Percentiles rank a stretch among this genome's conserved stretches.
These are phyloP conservation scores for Andrena haemorrhoa DNA, from an alignment of 2,888 invertebrate species.

Conservation along the genomic window DNA sequence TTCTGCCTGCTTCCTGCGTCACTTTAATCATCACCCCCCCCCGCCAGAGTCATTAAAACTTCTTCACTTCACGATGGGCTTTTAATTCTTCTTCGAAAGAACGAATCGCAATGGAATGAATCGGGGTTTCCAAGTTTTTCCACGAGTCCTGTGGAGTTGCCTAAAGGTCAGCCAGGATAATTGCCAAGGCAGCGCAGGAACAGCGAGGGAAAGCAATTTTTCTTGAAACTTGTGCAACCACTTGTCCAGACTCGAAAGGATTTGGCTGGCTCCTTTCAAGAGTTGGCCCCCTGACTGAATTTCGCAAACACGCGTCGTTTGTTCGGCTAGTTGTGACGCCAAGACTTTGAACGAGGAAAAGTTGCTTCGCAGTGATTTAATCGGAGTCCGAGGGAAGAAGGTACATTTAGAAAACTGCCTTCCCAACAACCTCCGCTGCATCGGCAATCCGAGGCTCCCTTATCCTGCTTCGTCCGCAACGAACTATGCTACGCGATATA, in stretches of 20 bases:
- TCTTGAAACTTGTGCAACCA: background rate
- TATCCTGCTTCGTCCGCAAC: conserved; percentile 61
- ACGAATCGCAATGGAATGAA: background rate
- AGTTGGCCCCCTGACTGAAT: conserved; percentile 10
- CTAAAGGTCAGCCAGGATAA: conserved; percentile 8
- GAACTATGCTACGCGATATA: conserved; percentile 42
- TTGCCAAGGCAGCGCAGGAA: background rate
- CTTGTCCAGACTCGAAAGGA: background rate
- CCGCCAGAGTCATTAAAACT: background rate
- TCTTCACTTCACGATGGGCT: background rate
- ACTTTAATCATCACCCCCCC: conserved; percentile 9
- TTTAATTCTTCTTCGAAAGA: background rate
- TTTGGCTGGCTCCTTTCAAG: conserved; percentile 9
- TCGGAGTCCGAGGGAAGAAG: conserved; percentile 15
- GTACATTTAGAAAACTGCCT: conserved; percentile 57
- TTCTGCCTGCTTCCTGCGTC: conserved; percentile 27
- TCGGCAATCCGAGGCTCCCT: conserved; percentile 49
- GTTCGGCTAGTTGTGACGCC: conserved; percentile 9
- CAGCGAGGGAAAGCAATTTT: background rate
- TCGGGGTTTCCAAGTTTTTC: background rate
- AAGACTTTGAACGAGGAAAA: background rate
- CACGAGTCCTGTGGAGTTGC: background rate
- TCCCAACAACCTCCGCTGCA: conserved; percentile 63
- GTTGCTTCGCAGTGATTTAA: conserved; percentile 41
- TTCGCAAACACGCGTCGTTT: conserved; percentile 31